phyloP scores from a whole-genome alignment of 2,797 vertebrate genomes.

The Sarcoramphus papa region DNA sequence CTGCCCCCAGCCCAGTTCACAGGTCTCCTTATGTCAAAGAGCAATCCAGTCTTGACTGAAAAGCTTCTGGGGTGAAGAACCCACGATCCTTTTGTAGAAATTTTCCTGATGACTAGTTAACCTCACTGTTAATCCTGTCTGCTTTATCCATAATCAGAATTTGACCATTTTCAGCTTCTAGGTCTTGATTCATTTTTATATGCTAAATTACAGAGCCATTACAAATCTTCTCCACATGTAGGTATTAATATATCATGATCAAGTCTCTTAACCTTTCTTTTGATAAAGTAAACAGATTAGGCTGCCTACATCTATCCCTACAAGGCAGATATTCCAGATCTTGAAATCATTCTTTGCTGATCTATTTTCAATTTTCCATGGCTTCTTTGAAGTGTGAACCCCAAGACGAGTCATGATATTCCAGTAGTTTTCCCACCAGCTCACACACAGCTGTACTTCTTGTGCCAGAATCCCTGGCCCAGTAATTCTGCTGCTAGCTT shows the following conservation, averaged over 20 bases:
- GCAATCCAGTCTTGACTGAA: not conserved
- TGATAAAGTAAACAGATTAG: slow-evolving; percentile 29
- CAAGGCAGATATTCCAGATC: slow-evolving; percentile 27
- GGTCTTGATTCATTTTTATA: not conserved
- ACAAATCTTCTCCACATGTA: not conserved
- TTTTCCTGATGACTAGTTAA: not conserved
- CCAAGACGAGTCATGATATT: slow-evolving; percentile 50
- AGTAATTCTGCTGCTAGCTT: slow-evolving; percentile 39
- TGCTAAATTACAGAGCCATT: not conserved
- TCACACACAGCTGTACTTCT: slow-evolving; percentile 60
- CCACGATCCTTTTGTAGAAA: not conserved
- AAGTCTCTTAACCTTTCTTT: slow-evolving; percentile 4
- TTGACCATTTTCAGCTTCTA: not conserved
- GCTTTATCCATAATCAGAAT: not conserved
- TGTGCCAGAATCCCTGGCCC: slow-evolving; percentile 50
- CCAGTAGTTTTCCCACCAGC: slow-evolving; percentile 65
- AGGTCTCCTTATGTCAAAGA: not conserved
- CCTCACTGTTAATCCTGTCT: not conserved
- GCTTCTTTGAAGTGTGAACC: slow-evolving; percentile 59
- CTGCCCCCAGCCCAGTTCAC: not conserved
- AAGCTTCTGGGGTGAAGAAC: not conserved
- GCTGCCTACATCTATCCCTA: not conserved
- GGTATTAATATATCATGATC: not conserved
- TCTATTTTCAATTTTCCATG: slow-evolving; percentile 62
- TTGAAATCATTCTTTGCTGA: slow-evolving; percentile 57